Evolutionary conservation across 2,113 vertebrate species (phyloP).

Genomic region (Pungitius pungitius): DNA sequence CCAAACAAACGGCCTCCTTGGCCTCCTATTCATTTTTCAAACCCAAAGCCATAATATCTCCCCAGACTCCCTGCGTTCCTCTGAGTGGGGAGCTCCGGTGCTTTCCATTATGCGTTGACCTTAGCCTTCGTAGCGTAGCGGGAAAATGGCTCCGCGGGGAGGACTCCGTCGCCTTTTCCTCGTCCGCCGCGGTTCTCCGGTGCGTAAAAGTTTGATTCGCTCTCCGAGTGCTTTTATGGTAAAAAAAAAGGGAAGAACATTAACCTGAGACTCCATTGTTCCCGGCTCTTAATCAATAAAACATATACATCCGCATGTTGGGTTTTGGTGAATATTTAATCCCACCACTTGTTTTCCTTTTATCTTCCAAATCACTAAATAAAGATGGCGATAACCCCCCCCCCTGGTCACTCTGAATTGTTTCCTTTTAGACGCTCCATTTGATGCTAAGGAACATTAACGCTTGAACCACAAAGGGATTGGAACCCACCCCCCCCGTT

Average conservation of each 20-base stretch:
- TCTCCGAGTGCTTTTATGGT: conserved; percentile 66
- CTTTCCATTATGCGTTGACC: conserved; percentile 77
- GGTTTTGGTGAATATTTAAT: conserved; percentile 81
- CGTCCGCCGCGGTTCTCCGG: conserved; percentile 7
- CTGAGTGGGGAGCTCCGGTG: conserved; percentile 55
- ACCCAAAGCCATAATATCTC: conserved; percentile 73
- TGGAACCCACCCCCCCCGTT: background rate
- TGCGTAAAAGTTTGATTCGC: conserved; percentile 42
- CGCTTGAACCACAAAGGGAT: conserved; percentile 24
- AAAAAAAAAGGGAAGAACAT: conserved; percentile 26
- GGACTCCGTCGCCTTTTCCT: conserved; percentile 25
- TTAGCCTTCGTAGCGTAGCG: conserved; percentile 57
- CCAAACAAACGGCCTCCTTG: conserved; percentile 62
- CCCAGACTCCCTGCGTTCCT: conserved; percentile 63
- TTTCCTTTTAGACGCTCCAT: conserved; percentile 69
- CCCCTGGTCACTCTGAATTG: conserved; percentile 61
- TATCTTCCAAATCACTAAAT: conserved; percentile 66
- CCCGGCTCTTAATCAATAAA: conserved; percentile 80
- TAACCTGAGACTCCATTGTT: conserved; percentile 70
- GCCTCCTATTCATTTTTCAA: conserved; percentile 68
- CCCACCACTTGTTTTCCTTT: conserved; percentile 72
- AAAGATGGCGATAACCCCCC: conserved; percentile 68
- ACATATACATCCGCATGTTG: conserved; percentile 69
- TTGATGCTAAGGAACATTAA: conserved; percentile 57
- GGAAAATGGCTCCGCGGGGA: conserved; percentile 62